Conservation (phyloP, 2,888 invertebrate genomes). For the Synergus itoensis region DNA sequence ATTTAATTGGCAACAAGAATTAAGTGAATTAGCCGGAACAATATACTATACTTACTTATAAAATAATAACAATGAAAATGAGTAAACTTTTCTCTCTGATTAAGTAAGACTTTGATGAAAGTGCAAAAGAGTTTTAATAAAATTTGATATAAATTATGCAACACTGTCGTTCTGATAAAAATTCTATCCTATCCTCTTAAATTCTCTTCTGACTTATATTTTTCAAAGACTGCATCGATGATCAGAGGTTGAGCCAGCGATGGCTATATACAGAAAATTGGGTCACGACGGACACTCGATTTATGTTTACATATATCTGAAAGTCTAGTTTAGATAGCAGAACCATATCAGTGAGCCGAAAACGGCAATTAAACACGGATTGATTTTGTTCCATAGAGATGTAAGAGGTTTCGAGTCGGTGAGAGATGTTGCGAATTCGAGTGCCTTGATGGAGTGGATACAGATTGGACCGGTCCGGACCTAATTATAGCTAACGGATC, state of each 20-base stretch:
- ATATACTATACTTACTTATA: no score
- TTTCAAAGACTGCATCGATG: slow-evolving; percentile 30
- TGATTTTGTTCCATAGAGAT: slow-evolving; percentile 82
- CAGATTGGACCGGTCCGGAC: slow-evolving; percentile 69
- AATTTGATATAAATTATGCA: background rate
- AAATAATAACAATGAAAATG: no score
- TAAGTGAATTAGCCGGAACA: no score
- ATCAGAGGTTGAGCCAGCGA: slow-evolving; percentile 44
- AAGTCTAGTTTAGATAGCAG: slow-evolving; percentile 18
- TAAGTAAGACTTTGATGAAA: background rate
- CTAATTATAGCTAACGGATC: slow-evolving; percentile 68
- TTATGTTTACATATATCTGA: slow-evolving; percentile 27
- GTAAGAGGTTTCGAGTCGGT: slow-evolving; percentile 90
- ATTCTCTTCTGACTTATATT: background rate
- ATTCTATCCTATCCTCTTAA: background rate
- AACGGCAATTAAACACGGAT: slow-evolving; percentile 5
- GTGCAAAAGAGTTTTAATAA: background rate
- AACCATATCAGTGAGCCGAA: slow-evolving; percentile 15
- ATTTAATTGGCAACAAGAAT: no score
- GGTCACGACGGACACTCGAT: slow-evolving; percentile 58
- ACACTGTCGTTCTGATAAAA: background rate
- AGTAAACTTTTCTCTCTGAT: background rate
- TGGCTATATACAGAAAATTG: slow-evolving; percentile 52
- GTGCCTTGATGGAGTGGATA: slow-evolving; percentile 83
- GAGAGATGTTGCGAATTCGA: slow-evolving; percentile 94